phyloP scores from a whole-genome alignment of 1,140 invertebrate genomes.

The Tribolium madens region DNA sequence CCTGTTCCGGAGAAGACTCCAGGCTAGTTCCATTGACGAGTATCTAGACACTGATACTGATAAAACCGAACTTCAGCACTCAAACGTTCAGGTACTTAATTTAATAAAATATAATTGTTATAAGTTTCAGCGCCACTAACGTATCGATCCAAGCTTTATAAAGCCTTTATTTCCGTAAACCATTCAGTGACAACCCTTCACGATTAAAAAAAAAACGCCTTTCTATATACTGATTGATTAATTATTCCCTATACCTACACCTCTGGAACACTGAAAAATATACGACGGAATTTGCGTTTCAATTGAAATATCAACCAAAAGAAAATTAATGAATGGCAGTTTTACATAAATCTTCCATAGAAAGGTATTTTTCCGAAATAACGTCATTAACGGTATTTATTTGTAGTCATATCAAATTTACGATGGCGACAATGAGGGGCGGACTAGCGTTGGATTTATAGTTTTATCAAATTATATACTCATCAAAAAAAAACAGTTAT shows the following conservation, averaged over 20 bases:
- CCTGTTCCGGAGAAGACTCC: constrained; percentile 58
- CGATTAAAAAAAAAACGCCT: neutral
- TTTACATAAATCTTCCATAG: neutral
- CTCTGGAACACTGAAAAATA: neutral
- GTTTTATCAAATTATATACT: neutral
- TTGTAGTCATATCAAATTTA: neutral
- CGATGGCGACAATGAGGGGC: neutral
- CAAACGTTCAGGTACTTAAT: constrained; percentile 45
- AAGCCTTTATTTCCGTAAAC: neutral
- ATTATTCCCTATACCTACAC: neutral
- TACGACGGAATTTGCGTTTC: neutral
- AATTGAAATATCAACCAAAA: neutral
- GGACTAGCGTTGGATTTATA: neutral
- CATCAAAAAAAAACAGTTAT: too few relatives aligned
- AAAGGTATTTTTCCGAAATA: neutral
- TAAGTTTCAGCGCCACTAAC: neutral
- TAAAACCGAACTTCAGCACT: constrained; percentile 42
- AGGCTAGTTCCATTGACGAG: constrained; percentile 66
- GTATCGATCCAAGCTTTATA: neutral
- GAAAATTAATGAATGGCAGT: constrained; percentile 1
- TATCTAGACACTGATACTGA: constrained; percentile 12
- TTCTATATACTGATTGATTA: constrained; percentile 11
- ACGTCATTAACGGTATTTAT: neutral
- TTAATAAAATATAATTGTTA: too few relatives aligned
- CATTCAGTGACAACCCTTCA: neutral